Base-by-base conservation (phyloP, 1,140 invertebrate species). In the Drosophila equinoxialis region DNA sequence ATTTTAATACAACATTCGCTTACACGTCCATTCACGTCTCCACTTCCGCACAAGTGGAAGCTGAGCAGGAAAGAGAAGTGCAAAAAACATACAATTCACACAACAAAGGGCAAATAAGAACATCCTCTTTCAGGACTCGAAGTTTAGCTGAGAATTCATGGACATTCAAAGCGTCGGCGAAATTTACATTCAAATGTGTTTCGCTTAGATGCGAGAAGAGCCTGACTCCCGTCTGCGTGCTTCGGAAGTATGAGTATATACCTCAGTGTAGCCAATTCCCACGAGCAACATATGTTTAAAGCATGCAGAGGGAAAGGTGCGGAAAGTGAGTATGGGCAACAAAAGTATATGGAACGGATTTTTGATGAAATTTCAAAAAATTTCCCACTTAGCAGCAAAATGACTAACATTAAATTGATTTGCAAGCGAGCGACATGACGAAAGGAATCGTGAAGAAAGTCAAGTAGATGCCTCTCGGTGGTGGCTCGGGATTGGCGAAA, bases 381-480 rank as follows among this genome's bases (percentile, higher is more conserved):
- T 75, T 87, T 89, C 77, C 81, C 77, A 86, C 86, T 86, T 86
- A 90, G 83, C 89, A 68, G 72, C 75, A 62, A 89, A 90, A 90
- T 90, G 90, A 91, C 90, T 87, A 82, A 87, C 90, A 91, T 91
- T 85, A 91, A 91, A 91, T 91, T 91, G 90, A 91, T 91, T 91
- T 91, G 90, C 90, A 91, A 91, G 80, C 90, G 66, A 87, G 59
- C 76, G 78, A 87, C 90, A 91, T 91, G 90, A 91, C 90, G 81
- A 76, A 90, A 80, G 77, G 74, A 90, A 82, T 60, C 60, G 73
- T 45, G 48, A 58, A 51, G 26, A 30, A 48, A 30, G 8, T 3
- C 57, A 59, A 48, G 45, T 11, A n/a, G 45, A 51, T 23, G 45
- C 17, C 8, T 3, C 10, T 51, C 45, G 20, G 6, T 30, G 37